phyloP scores from a whole-genome alignment of 92 coral and sea anemone genomes.

The Galaxea fascicularis region DNA sequence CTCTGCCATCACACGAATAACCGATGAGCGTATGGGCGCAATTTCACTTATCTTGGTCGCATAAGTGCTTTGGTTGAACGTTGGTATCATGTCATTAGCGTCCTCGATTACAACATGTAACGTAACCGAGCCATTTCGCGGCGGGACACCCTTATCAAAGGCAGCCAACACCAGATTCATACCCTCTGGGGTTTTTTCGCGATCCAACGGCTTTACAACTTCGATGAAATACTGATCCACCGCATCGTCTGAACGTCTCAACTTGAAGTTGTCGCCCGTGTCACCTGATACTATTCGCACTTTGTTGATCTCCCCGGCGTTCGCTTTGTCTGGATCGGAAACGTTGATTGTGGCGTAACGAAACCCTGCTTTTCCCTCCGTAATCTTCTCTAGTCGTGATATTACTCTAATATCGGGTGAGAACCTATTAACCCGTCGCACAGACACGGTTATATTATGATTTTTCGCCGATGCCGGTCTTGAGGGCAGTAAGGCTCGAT shows the following conservation, averaged over 20 bases:
- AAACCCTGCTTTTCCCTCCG: slow-evolving; percentile 60
- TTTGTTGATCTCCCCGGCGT: slow-evolving; percentile 85
- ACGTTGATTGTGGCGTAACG: slow-evolving; percentile 75
- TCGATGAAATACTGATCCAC: slow-evolving; percentile 62
- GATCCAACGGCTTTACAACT: slow-evolving; percentile 79
- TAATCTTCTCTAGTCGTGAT: slow-evolving; percentile 64
- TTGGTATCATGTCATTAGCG: slow-evolving; percentile 69
- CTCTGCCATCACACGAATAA: slow-evolving; percentile 75
- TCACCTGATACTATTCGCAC: slow-evolving; percentile 84
- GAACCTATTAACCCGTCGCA: slow-evolving; percentile 81
- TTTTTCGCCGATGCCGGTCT: slow-evolving; percentile 59
- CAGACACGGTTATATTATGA: slow-evolving; percentile 71
- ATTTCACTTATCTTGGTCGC: slow-evolving; percentile 81
- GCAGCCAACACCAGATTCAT: slow-evolving; percentile 75
- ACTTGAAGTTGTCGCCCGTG: slow-evolving; percentile 66
- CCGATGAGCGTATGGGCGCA: slow-evolving; percentile 82
- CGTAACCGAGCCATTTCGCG: slow-evolving; percentile 67
- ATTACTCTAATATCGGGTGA: slow-evolving; percentile 74
- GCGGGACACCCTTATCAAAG: slow-evolving; percentile 88
- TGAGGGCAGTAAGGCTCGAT: slow-evolving; percentile 69
- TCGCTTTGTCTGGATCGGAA: slow-evolving; percentile 81
- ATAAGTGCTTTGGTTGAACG: slow-evolving; percentile 70
- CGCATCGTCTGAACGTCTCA: slow-evolving; percentile 66
- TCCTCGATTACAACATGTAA: slow-evolving; percentile 70
- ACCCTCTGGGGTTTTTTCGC: slow-evolving; percentile 63